Conservation (phyloP, 92 coral and sea anemone species). For the Porites lobata region DNA sequence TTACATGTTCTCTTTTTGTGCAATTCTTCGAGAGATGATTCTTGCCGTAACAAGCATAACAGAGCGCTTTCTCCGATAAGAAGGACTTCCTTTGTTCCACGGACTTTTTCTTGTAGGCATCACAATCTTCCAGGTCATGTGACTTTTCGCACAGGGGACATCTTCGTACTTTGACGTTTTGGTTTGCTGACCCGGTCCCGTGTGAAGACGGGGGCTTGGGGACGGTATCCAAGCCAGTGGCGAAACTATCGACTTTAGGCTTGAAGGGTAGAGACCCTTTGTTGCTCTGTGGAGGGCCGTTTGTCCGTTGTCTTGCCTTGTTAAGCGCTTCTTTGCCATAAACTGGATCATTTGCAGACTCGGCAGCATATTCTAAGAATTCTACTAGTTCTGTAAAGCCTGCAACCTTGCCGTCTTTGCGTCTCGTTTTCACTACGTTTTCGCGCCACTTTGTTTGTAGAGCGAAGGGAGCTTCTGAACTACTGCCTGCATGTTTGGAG, state of each 20-base stretch:
- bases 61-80: no score
- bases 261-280: background rate
- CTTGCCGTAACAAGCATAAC: no score
- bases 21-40: no score
- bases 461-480: constrained; percentile 51
- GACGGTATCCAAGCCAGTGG: background rate
- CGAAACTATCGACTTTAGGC: background rate
- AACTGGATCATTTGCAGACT: constrained; percentile 4
- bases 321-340: constrained; percentile 63
- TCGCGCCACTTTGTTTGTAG: constrained; percentile 72
- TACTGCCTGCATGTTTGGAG: constrained; percentile 64
- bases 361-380: constrained; percentile 7
- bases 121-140: background rate
- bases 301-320: constrained; percentile 7
- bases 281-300: background rate
- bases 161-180: background rate
- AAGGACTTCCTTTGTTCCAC: no score
- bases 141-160: constrained; percentile 35
- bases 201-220: constrained; percentile 38
- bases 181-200: background rate
- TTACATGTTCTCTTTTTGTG: no score
- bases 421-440: constrained; percentile 27
- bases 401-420: constrained; percentile 1
- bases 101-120: no score
- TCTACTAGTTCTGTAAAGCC: background rate